Base-by-base conservation (phyloP, 2,113 vertebrate species). In the Tachysurus vachellii region DNA sequence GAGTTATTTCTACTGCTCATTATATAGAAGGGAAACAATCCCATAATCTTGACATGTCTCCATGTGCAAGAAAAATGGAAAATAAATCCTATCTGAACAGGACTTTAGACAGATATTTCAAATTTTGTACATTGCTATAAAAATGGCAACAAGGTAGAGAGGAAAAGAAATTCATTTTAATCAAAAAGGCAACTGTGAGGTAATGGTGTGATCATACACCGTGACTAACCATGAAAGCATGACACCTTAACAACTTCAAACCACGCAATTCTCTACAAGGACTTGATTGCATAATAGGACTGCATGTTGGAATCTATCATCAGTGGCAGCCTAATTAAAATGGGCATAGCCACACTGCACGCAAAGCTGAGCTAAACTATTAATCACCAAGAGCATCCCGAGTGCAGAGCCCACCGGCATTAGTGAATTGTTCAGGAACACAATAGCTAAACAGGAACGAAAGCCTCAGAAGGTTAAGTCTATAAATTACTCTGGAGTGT, bases 281-380 rank as follows among this genome's bases (percentile, higher is more conserved):
- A 50, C 64, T 23, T 53, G 66, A 86, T 86, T 84, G 47, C 77
- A 84, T 86, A 77, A 79, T 79, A 82, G 82, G 59, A 68, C 80
- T 4, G 57, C 56, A 54, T 82, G 70, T 87, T 84, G 76, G 64
- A 77, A 82, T 85, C 66, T 84, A 84, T 90, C 89, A 87, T 84
- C 42, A 75, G 86, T 47, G 73, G 88, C 82, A 76, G 66, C 61
- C 88, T 87, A 87, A 90, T 89, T 90, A 89, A 76, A 88, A 85
- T 16, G 4, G 86, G 28, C 71, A 71, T 21, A 64, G 57, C 85
- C 76, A 54, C 53, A 61, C 14, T 50, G 87, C 85, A 76, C 36
- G 84, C 59, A 7, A 75, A 71, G 80, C 83, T 73, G 66, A 73
- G 70, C 79, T n/a, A 44, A 47, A 83, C 86, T 36, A 87, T 90